phyloP scores from a whole-genome alignment of 2,888 invertebrate genomes.

The Sesamia inferens region DNA sequence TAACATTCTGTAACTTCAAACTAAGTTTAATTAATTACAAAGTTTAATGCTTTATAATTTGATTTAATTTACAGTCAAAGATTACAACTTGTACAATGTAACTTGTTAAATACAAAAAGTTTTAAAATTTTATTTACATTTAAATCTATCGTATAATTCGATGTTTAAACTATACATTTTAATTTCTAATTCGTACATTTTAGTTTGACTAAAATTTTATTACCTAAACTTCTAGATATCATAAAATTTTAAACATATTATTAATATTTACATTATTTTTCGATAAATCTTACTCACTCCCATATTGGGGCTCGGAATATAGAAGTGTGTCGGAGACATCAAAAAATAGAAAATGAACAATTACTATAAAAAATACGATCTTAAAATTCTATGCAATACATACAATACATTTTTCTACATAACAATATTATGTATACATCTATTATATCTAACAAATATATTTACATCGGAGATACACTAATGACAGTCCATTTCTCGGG shows the following conservation, averaged over 20 bases:
- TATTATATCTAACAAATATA: conserved; percentile 48
- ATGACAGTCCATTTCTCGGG: conserved; percentile 32
- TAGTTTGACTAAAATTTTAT: conserved; percentile 53
- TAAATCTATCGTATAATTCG: conserved; percentile 64
- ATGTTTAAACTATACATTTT: conserved; percentile 61
- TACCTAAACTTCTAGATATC: conserved; percentile 27
- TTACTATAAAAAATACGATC: conserved; percentile 53
- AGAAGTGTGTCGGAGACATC: conserved; percentile 67
- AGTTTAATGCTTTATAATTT: conserved; percentile 38
- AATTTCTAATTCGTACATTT: conserved; percentile 55
- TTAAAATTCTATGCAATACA: conserved; percentile 42
- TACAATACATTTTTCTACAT: conserved; percentile 42
- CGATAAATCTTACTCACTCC: conserved; percentile 62
- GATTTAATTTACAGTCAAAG: conserved; percentile 34
- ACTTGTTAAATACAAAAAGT: conserved; percentile 40
- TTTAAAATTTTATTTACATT: conserved; percentile 54
- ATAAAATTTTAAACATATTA: conserved; percentile 13
- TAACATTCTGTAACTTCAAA: conserved; percentile 41
- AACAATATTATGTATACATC: conserved; percentile 53
- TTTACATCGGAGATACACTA: conserved; percentile 50
- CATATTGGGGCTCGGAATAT: conserved; percentile 79
- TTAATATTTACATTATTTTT: conserved; percentile 53
- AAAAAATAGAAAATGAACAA: conserved; percentile 18
- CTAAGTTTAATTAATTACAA: conserved; percentile 37
- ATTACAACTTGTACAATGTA: conserved; percentile 41